Conservation (phyloP, 2,888 invertebrate species). For the Phengaris alcon region DNA sequence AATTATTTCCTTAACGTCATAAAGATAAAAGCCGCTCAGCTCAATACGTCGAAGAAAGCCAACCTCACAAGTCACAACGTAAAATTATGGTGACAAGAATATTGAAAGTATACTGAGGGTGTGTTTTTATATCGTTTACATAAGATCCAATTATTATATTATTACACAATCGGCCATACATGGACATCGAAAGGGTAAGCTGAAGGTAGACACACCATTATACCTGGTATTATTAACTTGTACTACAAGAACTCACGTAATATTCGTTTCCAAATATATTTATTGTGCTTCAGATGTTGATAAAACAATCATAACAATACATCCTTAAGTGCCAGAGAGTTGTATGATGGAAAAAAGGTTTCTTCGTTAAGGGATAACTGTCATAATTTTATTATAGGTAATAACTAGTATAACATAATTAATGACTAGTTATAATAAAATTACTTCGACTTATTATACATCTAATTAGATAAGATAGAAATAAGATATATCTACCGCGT, state of each 20-base stretch:
- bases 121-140: conserved; percentile 24
- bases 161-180: conserved; percentile 12
- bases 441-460: too few species aligned
- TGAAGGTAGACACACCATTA: neutral
- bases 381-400: too few species aligned
- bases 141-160: conserved; percentile 1
- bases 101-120: conserved; percentile 13
- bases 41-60: neutral
- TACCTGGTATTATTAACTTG: neutral
- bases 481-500: neutral
- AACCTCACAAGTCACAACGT: neutral
- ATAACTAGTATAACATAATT: neutral
- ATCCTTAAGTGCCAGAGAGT: too few species aligned
- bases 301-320: too few species aligned
- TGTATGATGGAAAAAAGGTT: too few species aligned
- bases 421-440: neutral
- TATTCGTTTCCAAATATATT: neutral
- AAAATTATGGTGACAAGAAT: neutral
- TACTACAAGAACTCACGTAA: neutral
- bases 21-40: neutral
- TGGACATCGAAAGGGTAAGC: conserved; percentile 13
- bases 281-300: too few species aligned
- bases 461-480: neutral
- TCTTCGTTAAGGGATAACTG: too few species aligned
- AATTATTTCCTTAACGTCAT: neutral